phyloP scores from a whole-genome alignment of 2,888 invertebrate genomes.

The Campaea margaritaria region DNA sequence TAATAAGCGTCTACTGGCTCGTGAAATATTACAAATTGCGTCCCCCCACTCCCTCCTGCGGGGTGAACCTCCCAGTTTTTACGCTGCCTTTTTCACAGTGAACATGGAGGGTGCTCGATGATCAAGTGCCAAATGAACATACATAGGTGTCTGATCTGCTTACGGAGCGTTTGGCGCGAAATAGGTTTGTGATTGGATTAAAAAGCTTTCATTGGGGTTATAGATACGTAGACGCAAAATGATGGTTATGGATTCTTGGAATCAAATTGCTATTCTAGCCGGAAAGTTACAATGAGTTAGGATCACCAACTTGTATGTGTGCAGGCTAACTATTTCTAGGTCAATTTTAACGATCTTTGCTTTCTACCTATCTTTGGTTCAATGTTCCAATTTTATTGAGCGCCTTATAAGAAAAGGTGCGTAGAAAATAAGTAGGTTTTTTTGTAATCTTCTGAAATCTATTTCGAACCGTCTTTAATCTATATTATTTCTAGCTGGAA shows the following conservation, averaged over 20 bases:
- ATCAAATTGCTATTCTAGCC: too few species aligned
- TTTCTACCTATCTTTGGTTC: too few species aligned
- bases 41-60: constrained; percentile 59
- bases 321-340: too few species aligned
- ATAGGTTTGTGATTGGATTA: constrained; percentile 26
- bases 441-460: too few species aligned
- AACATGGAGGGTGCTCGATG: constrained; percentile 65
- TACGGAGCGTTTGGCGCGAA: constrained; percentile 31
- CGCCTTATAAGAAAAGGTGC: neutral
- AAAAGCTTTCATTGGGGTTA: constrained; percentile 22
- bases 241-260: too few species aligned
- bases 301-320: too few species aligned
- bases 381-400: neutral
- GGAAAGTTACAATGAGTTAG: too few species aligned
- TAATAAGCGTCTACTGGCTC: constrained; percentile 85
- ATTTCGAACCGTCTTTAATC: too few species aligned
- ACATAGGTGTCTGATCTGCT: constrained; percentile 49
- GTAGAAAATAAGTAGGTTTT: neutral
- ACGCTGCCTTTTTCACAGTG: constrained; percentile 70
- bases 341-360: too few species aligned
- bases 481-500: too few species aligned
- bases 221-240: neutral
- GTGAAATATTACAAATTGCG: constrained; percentile 86
- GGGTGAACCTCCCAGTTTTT: constrained; percentile 64
- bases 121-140: constrained; percentile 67